Conservation (phyloP, 2,888 invertebrate genomes). For the Caenorhabditis sulstoni region DNA sequence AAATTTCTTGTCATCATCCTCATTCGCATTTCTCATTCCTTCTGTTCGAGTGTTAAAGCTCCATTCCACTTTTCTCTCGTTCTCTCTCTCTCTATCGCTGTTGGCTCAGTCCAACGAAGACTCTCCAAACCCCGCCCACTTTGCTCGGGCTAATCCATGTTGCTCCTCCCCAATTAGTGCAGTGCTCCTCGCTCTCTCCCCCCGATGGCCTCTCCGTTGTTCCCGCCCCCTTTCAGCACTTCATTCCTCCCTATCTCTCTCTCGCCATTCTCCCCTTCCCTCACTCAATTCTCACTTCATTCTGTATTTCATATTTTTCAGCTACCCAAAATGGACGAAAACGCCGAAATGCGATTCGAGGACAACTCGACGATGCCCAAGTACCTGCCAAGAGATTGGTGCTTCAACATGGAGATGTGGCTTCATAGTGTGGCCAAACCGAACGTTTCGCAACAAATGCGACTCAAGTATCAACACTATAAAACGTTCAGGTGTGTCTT, state of each 20-base stretch:
- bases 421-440: constrained; percentile 44
- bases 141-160: constrained; percentile 46
- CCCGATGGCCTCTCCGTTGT: not conserved
- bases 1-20: not conserved
- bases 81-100: constrained; percentile 14
- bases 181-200: no score
- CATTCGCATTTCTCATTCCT: not conserved
- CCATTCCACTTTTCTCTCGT: not conserved
- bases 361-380: constrained; percentile 16
- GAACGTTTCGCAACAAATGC: constrained; percentile 53
- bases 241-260: constrained; percentile 13
- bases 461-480: constrained; percentile 57
- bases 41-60: not conserved
- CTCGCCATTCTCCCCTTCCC: not conserved
- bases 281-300: not conserved
- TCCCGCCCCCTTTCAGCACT: constrained; percentile 36
- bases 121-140: constrained; percentile 41
- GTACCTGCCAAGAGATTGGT: constrained; percentile 60
- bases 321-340: not conserved
- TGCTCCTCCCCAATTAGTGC: constrained; percentile 55
- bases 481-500: constrained; percentile 64
- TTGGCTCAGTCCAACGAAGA: constrained; percentile 19
- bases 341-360: no score
- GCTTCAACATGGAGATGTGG: constrained; percentile 70
- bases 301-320: not conserved